phyloP scores from a whole-genome alignment of 1,140 invertebrate species.

The Lasaia peninsularis region DNA sequence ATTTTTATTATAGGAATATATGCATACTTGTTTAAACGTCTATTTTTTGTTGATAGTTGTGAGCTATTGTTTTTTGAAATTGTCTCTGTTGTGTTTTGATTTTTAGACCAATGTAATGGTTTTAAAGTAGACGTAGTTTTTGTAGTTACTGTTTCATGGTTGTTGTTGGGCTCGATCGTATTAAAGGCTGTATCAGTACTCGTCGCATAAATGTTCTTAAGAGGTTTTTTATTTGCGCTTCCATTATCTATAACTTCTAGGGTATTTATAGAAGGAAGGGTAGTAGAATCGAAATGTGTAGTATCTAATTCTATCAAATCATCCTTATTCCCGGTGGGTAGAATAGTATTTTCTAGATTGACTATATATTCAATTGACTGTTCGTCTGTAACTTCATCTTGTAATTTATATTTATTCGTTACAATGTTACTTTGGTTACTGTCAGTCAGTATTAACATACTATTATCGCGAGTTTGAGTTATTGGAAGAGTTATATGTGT shows the following conservation, averaged over 20 bases:
- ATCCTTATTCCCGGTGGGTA: too few relatives aligned
- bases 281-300: too few relatives aligned
- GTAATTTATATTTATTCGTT: not conserved
- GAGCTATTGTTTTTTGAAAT: not conserved
- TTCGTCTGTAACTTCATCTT: not conserved
- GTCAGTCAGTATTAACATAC: not conserved
- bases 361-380: not conserved
- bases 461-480: not conserved
- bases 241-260: not conserved
- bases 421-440: not conserved
- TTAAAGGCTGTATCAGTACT: too few relatives aligned
- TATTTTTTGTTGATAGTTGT: not conserved
- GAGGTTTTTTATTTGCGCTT: not conserved
- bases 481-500: too few relatives aligned
- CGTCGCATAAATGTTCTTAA: not conserved
- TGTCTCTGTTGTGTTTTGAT: too few relatives aligned
- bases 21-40: not conserved
- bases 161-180: too few relatives aligned
- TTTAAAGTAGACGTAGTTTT: too few relatives aligned
- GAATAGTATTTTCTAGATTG: not conserved
- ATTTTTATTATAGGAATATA: slow-evolving; percentile 15
- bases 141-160: too few relatives aligned
- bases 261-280: not conserved
- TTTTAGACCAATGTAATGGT: too few relatives aligned
- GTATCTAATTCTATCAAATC: too few relatives aligned